phyloP scores from a whole-genome alignment of 2,797 vertebrate genomes.

The Hypotaenidia okinawae region DNA sequence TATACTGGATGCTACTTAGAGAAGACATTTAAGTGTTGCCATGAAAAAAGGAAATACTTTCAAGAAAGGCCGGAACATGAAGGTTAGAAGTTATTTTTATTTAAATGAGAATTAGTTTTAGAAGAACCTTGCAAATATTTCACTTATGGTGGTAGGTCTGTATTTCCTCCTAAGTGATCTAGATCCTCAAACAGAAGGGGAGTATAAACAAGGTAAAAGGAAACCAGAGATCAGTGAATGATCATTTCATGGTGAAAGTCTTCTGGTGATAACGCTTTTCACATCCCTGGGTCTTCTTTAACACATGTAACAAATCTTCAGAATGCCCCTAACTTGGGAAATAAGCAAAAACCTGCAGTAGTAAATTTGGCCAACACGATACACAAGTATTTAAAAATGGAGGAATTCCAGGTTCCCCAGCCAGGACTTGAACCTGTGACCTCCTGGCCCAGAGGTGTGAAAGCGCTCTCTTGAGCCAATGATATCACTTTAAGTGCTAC shows the following conservation, averaged over 20 bases:
- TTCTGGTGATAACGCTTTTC: background rate
- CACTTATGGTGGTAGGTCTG: background rate
- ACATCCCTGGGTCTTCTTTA: background rate
- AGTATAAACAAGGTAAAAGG: conserved; percentile 17
- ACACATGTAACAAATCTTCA: conserved; percentile 34
- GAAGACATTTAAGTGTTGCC: background rate
- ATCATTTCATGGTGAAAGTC: background rate
- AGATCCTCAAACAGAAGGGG: conserved; percentile 1
- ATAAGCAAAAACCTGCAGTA: conserved; percentile 25
- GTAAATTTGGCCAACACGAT: conserved; percentile 14
- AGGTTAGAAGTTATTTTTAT: conserved; percentile 8
- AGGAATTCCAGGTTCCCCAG: conserved; percentile 53
- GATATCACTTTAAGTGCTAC: conserved; percentile 58
- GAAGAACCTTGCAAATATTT: background rate
- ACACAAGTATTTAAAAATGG: conserved; percentile 25
- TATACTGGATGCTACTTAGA: background rate
- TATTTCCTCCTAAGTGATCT: background rate
- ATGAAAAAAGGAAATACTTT: background rate
- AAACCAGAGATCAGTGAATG: background rate
- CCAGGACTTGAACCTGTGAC: conserved; percentile 71
- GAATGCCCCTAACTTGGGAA: conserved; percentile 23
- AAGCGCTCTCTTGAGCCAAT: conserved; percentile 70
- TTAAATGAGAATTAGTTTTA: background rate
- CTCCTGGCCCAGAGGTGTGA: conserved; percentile 73
- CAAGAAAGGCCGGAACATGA: background rate